Evolutionary conservation across 2,113 vertebrate genomes (phyloP).

Genomic region (Bambusicola thoracicus): DNA sequence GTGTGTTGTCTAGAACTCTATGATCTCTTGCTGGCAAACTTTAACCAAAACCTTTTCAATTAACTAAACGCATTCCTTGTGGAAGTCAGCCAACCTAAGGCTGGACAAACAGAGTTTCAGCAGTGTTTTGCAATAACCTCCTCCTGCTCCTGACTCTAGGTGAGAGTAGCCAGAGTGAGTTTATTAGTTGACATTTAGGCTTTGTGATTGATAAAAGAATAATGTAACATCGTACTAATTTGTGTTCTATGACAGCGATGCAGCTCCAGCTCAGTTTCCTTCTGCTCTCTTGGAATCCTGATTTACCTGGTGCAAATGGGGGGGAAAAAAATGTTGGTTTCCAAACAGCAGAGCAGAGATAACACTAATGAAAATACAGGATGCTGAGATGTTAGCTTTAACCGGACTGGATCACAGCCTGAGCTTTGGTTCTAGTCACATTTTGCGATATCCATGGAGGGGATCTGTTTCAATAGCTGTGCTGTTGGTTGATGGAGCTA

Average conservation of each 20-base stretch:
- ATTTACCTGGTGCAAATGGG: rapidly evolving
- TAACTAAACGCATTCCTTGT: conserved; percentile 85
- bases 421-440: neutral
- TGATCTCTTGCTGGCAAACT: conserved; percentile 78
- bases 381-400: neutral
- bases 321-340: neutral
- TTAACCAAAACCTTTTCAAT: conserved; percentile 87
- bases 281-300: neutral
- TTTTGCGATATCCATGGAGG: rapidly evolving
- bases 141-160: neutral
- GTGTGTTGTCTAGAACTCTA: conserved; percentile 85
- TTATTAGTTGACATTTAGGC: neutral
- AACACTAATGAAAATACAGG: neutral
- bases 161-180: conserved; percentile 1
- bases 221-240: neutral
- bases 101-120: conserved; percentile 68
- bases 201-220: neutral
- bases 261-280: neutral
- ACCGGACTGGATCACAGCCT: neutral
- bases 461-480: neutral
- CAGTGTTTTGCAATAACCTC: conserved; percentile 49
- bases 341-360: neutral
- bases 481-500: neutral
- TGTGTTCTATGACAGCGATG: neutral
- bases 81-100: conserved; percentile 64